These are phyloP conservation scores for Oriolus oriolus DNA, from an alignment of 2,113 vertebrate genomes.

Conservation along the genomic window DNA sequence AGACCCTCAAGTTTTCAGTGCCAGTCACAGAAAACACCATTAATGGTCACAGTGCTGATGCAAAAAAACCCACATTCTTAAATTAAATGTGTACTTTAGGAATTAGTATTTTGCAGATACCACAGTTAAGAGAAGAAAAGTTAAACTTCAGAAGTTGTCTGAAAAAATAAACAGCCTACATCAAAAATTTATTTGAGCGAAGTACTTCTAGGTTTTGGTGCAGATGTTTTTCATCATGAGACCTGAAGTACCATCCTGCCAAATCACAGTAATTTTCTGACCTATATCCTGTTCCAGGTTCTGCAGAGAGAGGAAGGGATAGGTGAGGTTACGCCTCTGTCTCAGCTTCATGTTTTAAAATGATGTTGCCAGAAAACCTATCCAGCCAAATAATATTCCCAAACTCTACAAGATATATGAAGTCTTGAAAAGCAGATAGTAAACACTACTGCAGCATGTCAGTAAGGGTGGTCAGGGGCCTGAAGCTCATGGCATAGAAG, in stretches of 20 bases:
- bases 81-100: neutral
- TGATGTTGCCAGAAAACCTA: neutral
- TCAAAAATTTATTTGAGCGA: neutral
- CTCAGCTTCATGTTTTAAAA: neutral
- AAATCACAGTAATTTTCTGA: neutral
- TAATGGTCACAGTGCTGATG: neutral
- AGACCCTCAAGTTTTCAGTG: neutral
- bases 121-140: neutral
- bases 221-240: neutral
- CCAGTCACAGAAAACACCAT: neutral
- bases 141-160: neutral
- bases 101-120: neutral
- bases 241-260: neutral
- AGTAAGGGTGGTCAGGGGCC: neutral
- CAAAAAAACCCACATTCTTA: neutral
- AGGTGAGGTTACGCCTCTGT: neutral
- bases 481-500: neutral
- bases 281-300: neutral
- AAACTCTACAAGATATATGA: neutral
- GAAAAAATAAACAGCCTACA: neutral
- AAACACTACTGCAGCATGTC: neutral
- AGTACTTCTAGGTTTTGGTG: neutral
- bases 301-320: neutral
- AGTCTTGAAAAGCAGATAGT: neutral
- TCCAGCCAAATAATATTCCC: neutral